These are phyloP conservation scores for Brachionus manjavacas DNA, from an alignment of 1,140 invertebrate species.

Conservation along the genomic window DNA sequence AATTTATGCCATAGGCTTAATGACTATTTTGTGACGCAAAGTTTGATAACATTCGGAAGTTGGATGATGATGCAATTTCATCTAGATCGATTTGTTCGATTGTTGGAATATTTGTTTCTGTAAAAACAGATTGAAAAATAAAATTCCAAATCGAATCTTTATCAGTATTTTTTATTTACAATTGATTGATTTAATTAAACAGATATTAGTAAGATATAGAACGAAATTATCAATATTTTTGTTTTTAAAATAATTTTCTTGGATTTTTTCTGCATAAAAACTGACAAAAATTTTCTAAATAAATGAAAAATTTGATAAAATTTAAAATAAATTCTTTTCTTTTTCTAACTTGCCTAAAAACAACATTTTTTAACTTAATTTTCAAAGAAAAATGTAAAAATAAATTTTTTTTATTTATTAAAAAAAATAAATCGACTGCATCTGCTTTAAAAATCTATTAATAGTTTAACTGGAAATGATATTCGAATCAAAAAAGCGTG, in stretches of 20 bases:
- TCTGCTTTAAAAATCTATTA: not conserved
- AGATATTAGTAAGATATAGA: conserved; percentile 16
- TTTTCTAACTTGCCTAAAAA: no score
- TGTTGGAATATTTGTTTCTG: not conserved
- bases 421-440: not conserved
- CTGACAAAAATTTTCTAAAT: not conserved
- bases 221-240: conserved; percentile 26
- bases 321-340: no score
- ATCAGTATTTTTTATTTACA: conserved; percentile 25
- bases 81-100: not conserved
- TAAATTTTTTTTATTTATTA: not conserved
- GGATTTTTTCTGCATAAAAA: not conserved
- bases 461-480: not conserved
- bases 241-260: not conserved
- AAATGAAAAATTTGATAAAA: no score
- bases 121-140: not conserved
- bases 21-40: not conserved
- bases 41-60: not conserved
- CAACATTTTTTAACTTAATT: no score
- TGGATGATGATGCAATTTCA: not conserved
- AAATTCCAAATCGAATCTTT: not conserved
- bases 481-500: not conserved
- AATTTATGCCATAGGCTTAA: not conserved
- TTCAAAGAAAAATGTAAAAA: no score
- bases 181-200: conserved; percentile 37